These are phyloP conservation scores for Leptopilina boulardi DNA, from an alignment of 1,140 invertebrate genomes.

Conservation along the genomic window DNA sequence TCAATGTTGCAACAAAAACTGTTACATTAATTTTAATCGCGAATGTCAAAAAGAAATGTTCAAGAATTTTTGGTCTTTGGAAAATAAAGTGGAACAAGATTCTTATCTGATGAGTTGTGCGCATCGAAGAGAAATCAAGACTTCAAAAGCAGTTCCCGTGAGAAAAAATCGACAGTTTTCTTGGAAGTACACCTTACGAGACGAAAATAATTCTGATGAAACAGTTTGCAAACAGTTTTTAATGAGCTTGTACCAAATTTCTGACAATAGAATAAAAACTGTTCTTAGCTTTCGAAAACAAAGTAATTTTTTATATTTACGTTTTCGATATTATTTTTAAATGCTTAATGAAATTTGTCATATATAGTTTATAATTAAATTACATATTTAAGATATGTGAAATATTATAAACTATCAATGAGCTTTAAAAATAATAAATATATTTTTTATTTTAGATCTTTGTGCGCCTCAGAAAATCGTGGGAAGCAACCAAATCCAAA, in stretches of 20 bases:
- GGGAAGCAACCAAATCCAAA: not conserved
- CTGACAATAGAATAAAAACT: conserved; percentile 1
- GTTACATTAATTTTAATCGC: not conserved
- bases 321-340: not conserved
- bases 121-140: not conserved
- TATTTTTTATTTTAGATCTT: not conserved
- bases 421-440: not conserved
- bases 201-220: not conserved
- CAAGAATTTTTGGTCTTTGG: not conserved
- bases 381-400: not conserved
- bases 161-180: conserved; percentile 1
- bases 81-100: not conserved
- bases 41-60: not conserved
- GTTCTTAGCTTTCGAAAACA: not conserved
- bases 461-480: not conserved
- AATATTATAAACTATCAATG: too few species aligned
- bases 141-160: not conserved
- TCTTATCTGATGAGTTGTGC: not conserved
- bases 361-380: not conserved
- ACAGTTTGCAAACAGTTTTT: not conserved
- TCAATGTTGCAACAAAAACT: not conserved
- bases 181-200: not conserved
- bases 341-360: not conserved
- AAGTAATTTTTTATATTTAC: conserved; percentile 8
- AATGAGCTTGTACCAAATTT: not conserved